Conservation (phyloP, 1,140 invertebrate species). For the Anthonomus grandis region DNA sequence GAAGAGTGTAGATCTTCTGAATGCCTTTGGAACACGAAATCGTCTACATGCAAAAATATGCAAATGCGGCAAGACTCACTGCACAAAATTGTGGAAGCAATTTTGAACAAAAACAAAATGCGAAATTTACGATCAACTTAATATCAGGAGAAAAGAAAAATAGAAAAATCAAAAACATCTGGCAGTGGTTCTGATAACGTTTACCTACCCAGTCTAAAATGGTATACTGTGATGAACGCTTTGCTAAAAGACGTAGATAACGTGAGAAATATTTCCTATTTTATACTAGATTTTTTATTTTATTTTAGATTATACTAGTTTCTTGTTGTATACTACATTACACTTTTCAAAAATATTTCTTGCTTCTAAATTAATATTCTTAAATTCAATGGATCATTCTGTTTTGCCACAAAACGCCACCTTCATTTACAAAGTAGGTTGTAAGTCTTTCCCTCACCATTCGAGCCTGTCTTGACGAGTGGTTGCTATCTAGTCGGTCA, state of each 20-base stretch:
- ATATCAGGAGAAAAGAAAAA: neutral
- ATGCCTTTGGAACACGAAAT: neutral
- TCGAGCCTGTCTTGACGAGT: neutral
- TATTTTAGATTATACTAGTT: neutral
- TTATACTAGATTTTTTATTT: neutral
- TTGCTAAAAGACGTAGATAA: neutral
- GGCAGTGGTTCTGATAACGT: neutral
- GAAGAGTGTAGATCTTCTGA: neutral
- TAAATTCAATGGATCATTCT: neutral
- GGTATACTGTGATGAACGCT: neutral
- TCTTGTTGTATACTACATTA: neutral
- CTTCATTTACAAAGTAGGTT: neutral
- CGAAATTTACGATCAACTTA: too few relatives aligned
- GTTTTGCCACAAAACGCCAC: neutral
- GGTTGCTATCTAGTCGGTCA: neutral
- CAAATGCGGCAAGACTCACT: too few relatives aligned
- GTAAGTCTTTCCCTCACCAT: neutral
- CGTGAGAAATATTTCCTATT: neutral
- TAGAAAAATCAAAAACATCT: neutral
- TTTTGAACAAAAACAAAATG: neutral
- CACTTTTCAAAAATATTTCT: too few relatives aligned
- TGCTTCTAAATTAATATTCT: neutral
- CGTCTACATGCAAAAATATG: neutral
- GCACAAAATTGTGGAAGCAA: too few relatives aligned
- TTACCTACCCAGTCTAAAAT: neutral